phyloP scores from a whole-genome alignment of 2,888 invertebrate genomes.

The Carabus problematicus region DNA sequence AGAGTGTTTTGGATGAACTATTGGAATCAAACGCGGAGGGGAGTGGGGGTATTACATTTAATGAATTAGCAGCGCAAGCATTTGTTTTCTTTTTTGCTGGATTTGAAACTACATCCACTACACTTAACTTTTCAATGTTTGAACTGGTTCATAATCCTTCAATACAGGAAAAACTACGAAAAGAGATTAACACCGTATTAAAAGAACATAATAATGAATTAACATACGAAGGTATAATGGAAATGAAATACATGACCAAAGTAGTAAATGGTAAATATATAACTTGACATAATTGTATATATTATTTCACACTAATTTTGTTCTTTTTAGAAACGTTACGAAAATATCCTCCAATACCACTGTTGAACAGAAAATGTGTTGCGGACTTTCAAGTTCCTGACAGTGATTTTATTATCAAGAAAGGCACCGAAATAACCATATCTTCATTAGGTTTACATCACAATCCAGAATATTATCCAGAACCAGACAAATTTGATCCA shows the following conservation, averaged over 20 bases:
- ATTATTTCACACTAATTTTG: background rate
- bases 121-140: conserved; percentile 24
- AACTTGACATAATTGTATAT: background rate
- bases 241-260: conserved; percentile 34
- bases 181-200: conserved; percentile 5
- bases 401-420: conserved; percentile 45
- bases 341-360: conserved; percentile 31
- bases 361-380: conserved; percentile 16
- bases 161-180: conserved; percentile 15
- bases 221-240: conserved; percentile 26
- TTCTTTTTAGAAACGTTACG: conserved; percentile 20
- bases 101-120: conserved; percentile 27
- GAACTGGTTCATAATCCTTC: conserved; percentile 16
- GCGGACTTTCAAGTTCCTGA: conserved; percentile 41
- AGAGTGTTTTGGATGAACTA: conserved; percentile 29
- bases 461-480: conserved; percentile 27
- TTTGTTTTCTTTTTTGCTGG: conserved; percentile 32
- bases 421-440: conserved; percentile 15
- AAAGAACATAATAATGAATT: conserved; percentile 18
- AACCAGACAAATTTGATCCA: conserved; percentile 36
- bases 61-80: conserved; percentile 28
- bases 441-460: conserved; percentile 22
- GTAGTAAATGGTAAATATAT: conserved; percentile 20
- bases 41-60: conserved; percentile 18
- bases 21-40: background rate